phyloP scores from a whole-genome alignment of 2,888 invertebrate species.

The Opisthograptis luteolata region DNA sequence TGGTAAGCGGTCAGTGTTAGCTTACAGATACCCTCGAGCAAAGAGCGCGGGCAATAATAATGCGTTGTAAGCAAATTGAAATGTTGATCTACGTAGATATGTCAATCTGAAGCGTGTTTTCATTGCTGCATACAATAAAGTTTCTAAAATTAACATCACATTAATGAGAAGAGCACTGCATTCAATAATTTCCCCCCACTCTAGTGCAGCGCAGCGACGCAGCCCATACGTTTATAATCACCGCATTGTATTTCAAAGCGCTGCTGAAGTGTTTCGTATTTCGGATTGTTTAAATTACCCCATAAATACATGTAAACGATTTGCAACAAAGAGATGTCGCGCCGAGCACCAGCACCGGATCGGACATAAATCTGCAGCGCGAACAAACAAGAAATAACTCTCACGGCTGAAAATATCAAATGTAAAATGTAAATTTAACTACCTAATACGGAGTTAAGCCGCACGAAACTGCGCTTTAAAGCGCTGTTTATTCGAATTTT shows the following conservation, averaged over 20 bases:
- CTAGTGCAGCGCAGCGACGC: conserved; percentile 8
- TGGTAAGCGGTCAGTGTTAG: too few relatives aligned
- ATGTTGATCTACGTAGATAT: too few relatives aligned
- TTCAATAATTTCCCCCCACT: conserved; percentile 7
- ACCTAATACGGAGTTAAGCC: conserved; percentile 77
- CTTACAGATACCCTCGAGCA: too few relatives aligned
- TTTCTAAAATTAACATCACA: not conserved
- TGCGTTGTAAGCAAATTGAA: too few relatives aligned
- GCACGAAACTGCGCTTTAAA: conserved; percentile 70
- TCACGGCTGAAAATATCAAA: conserved; percentile 81
- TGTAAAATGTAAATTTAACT: conserved; percentile 82
- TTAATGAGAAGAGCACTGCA: conserved; percentile 1
- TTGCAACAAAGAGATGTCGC: conserved; percentile 70
- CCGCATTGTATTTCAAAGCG: conserved; percentile 59
- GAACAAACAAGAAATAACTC: conserved; percentile 71
- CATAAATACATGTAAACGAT: conserved; percentile 75
- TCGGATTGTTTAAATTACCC: conserved; percentile 71
- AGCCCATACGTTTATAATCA: conserved; percentile 48
- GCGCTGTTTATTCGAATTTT: conserved; percentile 76
- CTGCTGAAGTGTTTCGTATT: conserved; percentile 67
- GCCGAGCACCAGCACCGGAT: conserved; percentile 53
- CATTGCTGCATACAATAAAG: too few relatives aligned
- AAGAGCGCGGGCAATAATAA: too few relatives aligned
- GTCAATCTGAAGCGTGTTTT: too few relatives aligned
- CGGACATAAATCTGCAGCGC: conserved; percentile 68